phyloP scores from a whole-genome alignment of 2,888 invertebrate genomes.

The Adelphocoris suturalis region DNA sequence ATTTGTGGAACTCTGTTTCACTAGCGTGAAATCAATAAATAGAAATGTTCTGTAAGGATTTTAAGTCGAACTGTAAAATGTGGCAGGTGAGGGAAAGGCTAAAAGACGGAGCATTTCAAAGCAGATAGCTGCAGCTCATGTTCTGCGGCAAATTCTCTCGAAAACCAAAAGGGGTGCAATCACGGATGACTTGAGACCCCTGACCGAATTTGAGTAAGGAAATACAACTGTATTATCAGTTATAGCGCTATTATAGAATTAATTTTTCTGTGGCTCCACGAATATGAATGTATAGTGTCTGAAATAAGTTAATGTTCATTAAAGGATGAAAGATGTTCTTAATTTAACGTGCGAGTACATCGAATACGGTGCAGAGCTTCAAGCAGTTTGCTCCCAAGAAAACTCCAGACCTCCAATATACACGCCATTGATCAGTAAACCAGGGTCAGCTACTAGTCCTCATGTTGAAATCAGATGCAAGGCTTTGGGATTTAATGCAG shows the following conservation, averaged over 20 bases:
- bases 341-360: conserved; percentile 59
- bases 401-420: conserved; percentile 62
- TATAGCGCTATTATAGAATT: background rate
- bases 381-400: conserved; percentile 61
- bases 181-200: conserved; percentile 53
- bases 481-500: conserved; percentile 70
- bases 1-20: too few relatives aligned
- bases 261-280: background rate
- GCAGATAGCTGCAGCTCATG: conserved; percentile 67
- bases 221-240: background rate
- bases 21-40: too few relatives aligned
- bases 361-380: conserved; percentile 67
- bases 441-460: background rate
- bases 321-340: conserved; percentile 55
- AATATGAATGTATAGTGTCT: too few relatives aligned
- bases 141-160: conserved; percentile 56
- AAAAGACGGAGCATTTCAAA: conserved; percentile 60
- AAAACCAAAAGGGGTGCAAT: conserved; percentile 33
- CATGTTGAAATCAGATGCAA: conserved; percentile 68
- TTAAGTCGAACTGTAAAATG: background rate
- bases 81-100: conserved; percentile 63
- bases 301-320: background rate
- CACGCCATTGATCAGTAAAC: conserved; percentile 34
- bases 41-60: too few relatives aligned
- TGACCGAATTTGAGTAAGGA: conserved; percentile 64